Base-by-base conservation (phyloP, 1,140 invertebrate genomes). In the Oedothorax gibbosus region DNA sequence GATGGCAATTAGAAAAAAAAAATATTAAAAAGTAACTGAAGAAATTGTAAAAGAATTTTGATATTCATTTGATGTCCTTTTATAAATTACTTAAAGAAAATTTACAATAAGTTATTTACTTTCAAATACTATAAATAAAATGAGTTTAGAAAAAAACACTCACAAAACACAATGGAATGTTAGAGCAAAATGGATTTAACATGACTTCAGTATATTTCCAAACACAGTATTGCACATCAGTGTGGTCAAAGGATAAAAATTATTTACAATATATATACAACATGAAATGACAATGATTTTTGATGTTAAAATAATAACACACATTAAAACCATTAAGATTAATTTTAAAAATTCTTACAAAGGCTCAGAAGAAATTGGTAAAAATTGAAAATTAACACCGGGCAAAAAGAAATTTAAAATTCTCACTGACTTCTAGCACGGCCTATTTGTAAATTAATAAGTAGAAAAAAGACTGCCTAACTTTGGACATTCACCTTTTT, bases 141-240 rank as follows among this genome's bases (percentile, higher is more conserved):
- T 35, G 35, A 35, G 35, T 35, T 35, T 35, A 35, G 5, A 35
- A 35, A 14, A 53, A 71, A 51, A 51, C 69, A 71, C 69, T 20
- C 69, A 71, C 50, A 53, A 51, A 53, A 71, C 50, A 51, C n/a
- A 53, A 53, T 53, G 69, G 69, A 71, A 71, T 71, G 69, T 71
- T 51, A 71, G 14, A 53, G 18, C 35, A 71, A 71, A 71, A 71
- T 71, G 69, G 69, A 71, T 51, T 18, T 35, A 35, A 35, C 5
- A 35, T 35, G 35, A 35, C 35, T 35, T 35, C 35, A 35, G 35
- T 35, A 35, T 35, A 35, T 35, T 35, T 71, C 69, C 69, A 71
- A 71, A 71, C 50, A 20, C 50, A 51, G 54, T 71, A 71, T 71
- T 71, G 69, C 69, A 71, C 69, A 71, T 71, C 49, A 71, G 54